A percentile compares a stretch with the other conserved stretches of the same genome.
phyloP scores from a whole-genome alignment of 1,140 invertebrate genomes.

The Drosophila yakuba region DNA sequence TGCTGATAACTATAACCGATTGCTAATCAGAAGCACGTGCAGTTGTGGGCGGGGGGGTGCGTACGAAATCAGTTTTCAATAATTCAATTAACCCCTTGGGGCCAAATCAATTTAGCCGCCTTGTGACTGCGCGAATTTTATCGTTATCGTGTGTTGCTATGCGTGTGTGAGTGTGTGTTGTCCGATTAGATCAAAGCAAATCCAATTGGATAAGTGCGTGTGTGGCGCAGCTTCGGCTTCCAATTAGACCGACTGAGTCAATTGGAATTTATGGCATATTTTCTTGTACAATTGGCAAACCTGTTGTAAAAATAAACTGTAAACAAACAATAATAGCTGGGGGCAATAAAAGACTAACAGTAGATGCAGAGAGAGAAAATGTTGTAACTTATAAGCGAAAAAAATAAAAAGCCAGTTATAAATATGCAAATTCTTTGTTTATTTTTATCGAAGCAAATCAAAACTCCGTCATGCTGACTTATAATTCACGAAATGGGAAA shows the following conservation, averaged over 20 bases:
- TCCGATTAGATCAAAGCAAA: constrained; percentile 22
- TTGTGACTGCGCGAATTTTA: constrained; percentile 47
- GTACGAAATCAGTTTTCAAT: constrained; percentile 70
- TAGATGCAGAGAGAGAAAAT: background rate
- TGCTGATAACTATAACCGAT: constrained; percentile 29
- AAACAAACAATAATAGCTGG: constrained; percentile 33
- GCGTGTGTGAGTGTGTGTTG: background rate
- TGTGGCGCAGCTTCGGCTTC: constrained; percentile 6
- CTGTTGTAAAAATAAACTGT: constrained; percentile 68
- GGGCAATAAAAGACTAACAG: constrained; percentile 7
- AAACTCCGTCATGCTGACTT: background rate
- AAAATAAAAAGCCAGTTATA: too few relatives aligned
- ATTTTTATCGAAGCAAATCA: too few relatives aligned
- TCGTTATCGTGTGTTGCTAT: constrained; percentile 31
- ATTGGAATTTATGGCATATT: constrained; percentile 26
- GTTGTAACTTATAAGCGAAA: background rate
- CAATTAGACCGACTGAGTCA: constrained; percentile 24
- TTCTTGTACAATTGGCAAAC: constrained; percentile 32
- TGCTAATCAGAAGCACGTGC: constrained; percentile 63
- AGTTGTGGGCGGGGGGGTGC: background rate
- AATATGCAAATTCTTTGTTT: too few relatives aligned
- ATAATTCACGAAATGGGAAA: background rate
- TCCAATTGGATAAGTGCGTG: constrained; percentile 18
- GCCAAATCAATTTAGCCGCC: constrained; percentile 69
- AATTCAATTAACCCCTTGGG: constrained; percentile 82